Evolutionary conservation across 2,888 invertebrate genomes (phyloP), one percentile per base, ranked within the genome.

Genomic region (Diarsia dahlii): DNA sequence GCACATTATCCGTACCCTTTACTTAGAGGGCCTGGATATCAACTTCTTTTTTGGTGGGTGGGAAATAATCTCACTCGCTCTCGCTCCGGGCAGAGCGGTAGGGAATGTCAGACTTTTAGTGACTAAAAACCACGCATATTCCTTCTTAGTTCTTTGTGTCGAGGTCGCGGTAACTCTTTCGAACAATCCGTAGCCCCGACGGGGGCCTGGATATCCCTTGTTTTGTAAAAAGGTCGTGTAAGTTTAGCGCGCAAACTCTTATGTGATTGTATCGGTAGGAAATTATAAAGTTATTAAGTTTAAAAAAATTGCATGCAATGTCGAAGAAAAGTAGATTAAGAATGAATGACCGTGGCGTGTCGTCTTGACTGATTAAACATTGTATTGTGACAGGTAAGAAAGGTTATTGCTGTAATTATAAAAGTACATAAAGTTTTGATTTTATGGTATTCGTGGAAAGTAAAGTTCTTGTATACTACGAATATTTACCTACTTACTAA

Each of bases 231-330:
- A 39, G 8, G n/a, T 3, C 8, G 15, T 63, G 79, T 78, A 73
- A 76, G 79, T 85, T 85, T 92, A 86, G 93, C 92, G 90, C 91
- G 92, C 88, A 80, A 87, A 84, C 77, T 84, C 78, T 91, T 91
- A 91, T 90, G 88, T 90, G 91, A 92, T 92, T 92, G 91, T 91
- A 93, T 92, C 91, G 82, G 86, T 87, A 84, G 89, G 82, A 90
- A 91, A 92, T 93, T 92, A 93, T 91, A 90, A 92, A 92, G 88
- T 89, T 89, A 92, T 94, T 93, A 91, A 86, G 89, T 88, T 84
- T 84, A 3, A 18, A 34, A 89, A 91, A 90, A 89, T 45, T 78
- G 82, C 77, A 80, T 75, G 76, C 71, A 60, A 80, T 65, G 34
- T 52, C 52, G 20, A 72, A 74, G 52, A 45, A 79, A 71, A 50